phyloP scores from a whole-genome alignment of 64 coral and sea anemone genomes.

The Hydrozoanthus tunicans region DNA sequence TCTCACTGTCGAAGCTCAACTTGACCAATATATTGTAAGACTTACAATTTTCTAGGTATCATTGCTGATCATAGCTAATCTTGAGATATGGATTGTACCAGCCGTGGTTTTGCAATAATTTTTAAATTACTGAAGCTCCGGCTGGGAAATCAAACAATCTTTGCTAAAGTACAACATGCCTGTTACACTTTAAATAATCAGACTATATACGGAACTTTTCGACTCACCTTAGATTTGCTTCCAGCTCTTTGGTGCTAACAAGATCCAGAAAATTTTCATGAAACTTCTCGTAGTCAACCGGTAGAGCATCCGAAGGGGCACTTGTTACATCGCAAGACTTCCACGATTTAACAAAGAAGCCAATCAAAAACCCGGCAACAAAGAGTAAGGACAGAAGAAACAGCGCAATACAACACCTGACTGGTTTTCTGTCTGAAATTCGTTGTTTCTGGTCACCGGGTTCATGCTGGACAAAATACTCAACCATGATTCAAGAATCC shows the following conservation, averaged over 20 bases:
- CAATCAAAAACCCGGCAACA: not conserved
- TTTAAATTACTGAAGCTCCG: too few relatives aligned
- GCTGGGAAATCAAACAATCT: too few relatives aligned
- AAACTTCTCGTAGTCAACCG: not conserved
- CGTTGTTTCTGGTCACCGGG: not conserved
- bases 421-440: not conserved
- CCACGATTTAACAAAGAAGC: constrained; percentile 3
- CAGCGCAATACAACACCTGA: not conserved
- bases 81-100: too few relatives aligned
- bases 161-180: too few relatives aligned
- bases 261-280: constrained; percentile 21
- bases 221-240: constrained; percentile 3
- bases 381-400: not conserved
- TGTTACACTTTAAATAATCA: not conserved
- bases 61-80: too few relatives aligned
- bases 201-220: not conserved
- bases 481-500: not conserved
- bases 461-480: not conserved
- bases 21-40: too few relatives aligned
- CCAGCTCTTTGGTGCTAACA: constrained; percentile 27
- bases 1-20: too few relatives aligned
- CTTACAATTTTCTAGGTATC: too few relatives aligned
- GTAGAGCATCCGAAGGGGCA: not conserved
- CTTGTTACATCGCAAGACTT: not conserved
- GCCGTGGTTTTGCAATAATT: too few relatives aligned